Conservation (phyloP, 2,113 vertebrate species). For the Leucoraja erinaceus region DNA sequence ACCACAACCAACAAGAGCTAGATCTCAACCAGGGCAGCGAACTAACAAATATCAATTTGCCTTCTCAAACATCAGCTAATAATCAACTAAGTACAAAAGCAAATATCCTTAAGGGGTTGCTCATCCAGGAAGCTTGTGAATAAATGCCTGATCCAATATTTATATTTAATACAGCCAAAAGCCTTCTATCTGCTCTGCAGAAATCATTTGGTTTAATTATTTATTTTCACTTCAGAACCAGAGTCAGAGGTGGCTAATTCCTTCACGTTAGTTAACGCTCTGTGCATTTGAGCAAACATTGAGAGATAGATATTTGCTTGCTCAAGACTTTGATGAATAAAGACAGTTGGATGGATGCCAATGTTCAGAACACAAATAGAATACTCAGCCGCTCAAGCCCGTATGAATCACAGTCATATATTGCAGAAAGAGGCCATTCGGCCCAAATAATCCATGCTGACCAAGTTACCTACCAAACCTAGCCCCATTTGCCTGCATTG, state of each 20-base stretch:
- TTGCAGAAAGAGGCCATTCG: too few species aligned
- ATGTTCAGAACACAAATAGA: not conserved
- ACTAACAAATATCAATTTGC: not conserved
- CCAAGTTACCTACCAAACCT: too few species aligned
- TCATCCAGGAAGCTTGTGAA: not conserved
- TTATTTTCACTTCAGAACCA: not conserved
- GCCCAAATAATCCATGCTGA: too few species aligned
- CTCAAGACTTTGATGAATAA: not conserved
- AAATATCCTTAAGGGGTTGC: not conserved
- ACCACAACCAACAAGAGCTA: not conserved
- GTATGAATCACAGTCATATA: not conserved
- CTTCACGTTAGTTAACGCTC: not conserved
- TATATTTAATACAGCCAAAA: not conserved
- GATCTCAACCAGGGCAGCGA: not conserved
- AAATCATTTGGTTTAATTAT: slow-evolving; percentile 23
- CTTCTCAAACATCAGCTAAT: not conserved
- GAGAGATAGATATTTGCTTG: not conserved
- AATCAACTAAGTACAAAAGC: slow-evolving; percentile 13
- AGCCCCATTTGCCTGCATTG: too few species aligned
- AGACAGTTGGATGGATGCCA: not conserved
- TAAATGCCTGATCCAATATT: slow-evolving; percentile 27
- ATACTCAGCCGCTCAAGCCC: not conserved
- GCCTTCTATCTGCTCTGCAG: not conserved
- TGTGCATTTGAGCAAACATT: not conserved
- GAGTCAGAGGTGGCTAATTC: not conserved